Evolutionary conservation across 2,797 vertebrate genomes (phyloP).

Genomic region (Anguilla obscura): DNA sequence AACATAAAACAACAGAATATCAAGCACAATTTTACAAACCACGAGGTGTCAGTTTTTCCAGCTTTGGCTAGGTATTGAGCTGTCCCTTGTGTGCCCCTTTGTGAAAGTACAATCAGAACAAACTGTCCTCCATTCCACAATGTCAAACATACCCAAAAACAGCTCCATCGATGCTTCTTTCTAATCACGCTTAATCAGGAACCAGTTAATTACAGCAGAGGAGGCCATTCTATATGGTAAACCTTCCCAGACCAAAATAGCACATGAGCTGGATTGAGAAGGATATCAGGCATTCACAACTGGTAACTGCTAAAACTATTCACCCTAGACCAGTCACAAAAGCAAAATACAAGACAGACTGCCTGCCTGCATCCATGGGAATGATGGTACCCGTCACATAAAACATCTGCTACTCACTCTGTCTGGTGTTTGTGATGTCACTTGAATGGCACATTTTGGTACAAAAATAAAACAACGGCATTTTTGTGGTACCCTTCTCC

Average conservation of each 20-base stretch:
- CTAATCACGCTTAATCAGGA: background rate
- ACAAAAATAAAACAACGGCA: background rate
- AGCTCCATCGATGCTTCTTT: background rate
- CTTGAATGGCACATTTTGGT: background rate
- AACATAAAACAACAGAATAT: conserved; percentile 9
- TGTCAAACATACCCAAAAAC: background rate
- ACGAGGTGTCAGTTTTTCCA: background rate
- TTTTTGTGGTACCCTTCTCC: background rate
- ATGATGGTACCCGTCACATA: background rate
- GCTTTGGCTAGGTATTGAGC: conserved; percentile 17
- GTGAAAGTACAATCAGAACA: background rate
- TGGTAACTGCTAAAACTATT: background rate
- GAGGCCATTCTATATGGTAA: background rate
- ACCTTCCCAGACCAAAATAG: background rate
- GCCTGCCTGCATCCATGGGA: background rate
- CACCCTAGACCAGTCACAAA: background rate
- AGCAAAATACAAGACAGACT: background rate
- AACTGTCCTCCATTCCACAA: conserved; percentile 10
- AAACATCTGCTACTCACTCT: background rate
- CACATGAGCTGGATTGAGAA: background rate
- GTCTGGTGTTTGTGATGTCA: background rate
- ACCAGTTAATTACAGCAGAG: background rate
- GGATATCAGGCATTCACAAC: background rate
- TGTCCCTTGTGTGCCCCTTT: background rate
- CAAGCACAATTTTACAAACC: background rate